phyloP scores from a whole-genome alignment of 2,797 vertebrate genomes.

The Urophycis tenuis region DNA sequence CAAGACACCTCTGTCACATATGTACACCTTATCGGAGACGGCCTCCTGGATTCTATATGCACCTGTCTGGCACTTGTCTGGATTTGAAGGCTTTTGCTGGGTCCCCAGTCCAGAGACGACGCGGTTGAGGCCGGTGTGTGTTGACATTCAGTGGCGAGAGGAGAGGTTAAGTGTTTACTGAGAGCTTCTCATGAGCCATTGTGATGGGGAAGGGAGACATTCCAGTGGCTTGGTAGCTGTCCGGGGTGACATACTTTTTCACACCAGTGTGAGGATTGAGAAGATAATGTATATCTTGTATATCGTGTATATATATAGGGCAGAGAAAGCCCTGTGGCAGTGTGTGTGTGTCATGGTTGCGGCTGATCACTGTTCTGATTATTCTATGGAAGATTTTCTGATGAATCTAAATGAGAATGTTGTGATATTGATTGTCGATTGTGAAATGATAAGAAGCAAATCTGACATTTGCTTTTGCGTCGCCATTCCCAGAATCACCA shows the following conservation, averaged over 20 bases:
- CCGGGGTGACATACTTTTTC: constrained; percentile 50
- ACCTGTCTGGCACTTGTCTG: neutral
- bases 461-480: neutral
- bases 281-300: constrained; percentile 29
- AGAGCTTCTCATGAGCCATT: constrained; percentile 53
- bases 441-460: neutral
- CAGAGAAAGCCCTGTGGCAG: neutral
- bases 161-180: constrained; percentile 54
- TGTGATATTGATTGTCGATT: neutral
- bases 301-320: constrained; percentile 11
- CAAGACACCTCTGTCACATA: neutral
- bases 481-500: neutral
- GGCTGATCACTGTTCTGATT: neutral
- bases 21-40: neutral
- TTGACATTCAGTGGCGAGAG: constrained; percentile 12
- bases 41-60: neutral
- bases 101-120: constrained; percentile 33
- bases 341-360: neutral
- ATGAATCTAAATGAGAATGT: neutral
- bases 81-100: constrained; percentile 1
- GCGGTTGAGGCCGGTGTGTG: constrained; percentile 28
- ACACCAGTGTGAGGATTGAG: constrained; percentile 31
- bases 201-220: constrained; percentile 55
- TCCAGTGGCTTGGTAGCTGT: constrained; percentile 47
- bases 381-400: neutral